phyloP scores from a whole-genome alignment of 2,113 vertebrate species.

The Apteryx owenii region DNA sequence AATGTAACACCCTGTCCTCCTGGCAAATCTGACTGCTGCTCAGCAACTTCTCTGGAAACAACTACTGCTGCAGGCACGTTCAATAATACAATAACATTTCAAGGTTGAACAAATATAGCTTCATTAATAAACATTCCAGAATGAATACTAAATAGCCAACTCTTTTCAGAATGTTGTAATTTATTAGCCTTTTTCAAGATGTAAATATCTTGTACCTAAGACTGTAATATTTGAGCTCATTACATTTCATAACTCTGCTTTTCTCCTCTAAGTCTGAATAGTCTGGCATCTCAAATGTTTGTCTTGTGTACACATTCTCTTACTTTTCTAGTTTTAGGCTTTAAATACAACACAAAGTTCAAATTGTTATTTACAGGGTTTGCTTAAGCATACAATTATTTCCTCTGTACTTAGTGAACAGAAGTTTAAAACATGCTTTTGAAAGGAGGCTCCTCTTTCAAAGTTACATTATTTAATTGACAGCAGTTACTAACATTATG shows the following conservation, averaged over 20 bases:
- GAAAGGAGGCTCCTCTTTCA: not conserved
- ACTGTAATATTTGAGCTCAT: not conserved
- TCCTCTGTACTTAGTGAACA: not conserved
- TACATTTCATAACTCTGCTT: not conserved
- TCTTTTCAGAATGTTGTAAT: not conserved
- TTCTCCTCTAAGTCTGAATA: not conserved
- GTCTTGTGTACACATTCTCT: not conserved
- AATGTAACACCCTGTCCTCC: constrained; percentile 36
- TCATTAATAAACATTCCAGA: not conserved
- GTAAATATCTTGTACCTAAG: not conserved
- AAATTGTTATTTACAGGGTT: not conserved
- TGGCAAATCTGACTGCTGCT: constrained; percentile 18
- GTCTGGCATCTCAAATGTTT: not conserved
- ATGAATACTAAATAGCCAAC: not conserved
- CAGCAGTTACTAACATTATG: not conserved
- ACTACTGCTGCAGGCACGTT: not conserved
- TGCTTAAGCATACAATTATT: not conserved
- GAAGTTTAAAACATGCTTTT: not conserved
- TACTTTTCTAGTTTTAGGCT: not conserved
- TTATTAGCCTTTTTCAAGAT: not conserved
- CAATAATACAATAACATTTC: not conserved
- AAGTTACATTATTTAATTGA: not conserved
- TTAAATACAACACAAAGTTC: not conserved
- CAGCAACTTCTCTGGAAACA: constrained; percentile 18
- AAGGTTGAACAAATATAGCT: constrained; percentile 46